These are phyloP conservation scores for Brotula barbata DNA, from an alignment of 2,797 vertebrate species.

Conservation along the genomic window DNA sequence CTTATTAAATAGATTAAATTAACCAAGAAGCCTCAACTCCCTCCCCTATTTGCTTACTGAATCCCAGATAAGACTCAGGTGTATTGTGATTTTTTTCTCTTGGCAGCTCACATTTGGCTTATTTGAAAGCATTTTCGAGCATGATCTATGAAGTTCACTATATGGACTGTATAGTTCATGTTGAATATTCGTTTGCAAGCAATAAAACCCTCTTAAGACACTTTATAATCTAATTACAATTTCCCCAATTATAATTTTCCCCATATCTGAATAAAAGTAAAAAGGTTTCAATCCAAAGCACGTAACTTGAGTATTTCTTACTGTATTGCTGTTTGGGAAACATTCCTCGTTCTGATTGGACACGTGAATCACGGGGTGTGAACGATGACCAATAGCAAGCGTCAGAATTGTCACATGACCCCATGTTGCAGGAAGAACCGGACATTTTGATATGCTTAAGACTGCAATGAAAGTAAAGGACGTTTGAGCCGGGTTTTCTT, in stretches of 20 bases:
- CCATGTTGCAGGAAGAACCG: conserved; percentile 69
- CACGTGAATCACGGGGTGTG: neutral
- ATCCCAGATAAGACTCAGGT: conserved; percentile 9
- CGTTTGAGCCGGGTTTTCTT: conserved; percentile 31
- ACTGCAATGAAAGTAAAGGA: conserved; percentile 39
- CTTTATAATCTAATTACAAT: too few species aligned
- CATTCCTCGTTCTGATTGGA: conserved; percentile 40
- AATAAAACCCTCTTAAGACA: neutral
- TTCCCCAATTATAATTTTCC: too few species aligned
- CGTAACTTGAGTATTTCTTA: neutral
- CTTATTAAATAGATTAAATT: too few species aligned
- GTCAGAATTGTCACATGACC: conserved; percentile 40
- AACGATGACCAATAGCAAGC: conserved; percentile 31
- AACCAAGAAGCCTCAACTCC: conserved; percentile 11
- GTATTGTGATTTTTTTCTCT: neutral
- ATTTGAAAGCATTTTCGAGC: too few species aligned
- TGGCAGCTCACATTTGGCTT: neutral
- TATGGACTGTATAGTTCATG: neutral
- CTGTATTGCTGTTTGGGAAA: neutral
- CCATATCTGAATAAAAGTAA: too few species aligned
- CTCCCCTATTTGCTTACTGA: conserved; percentile 35
- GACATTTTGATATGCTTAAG: conserved; percentile 17
- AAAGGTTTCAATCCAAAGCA: too few species aligned
- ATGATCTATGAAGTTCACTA: too few species aligned
- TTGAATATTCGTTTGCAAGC: neutral